phyloP scores from a whole-genome alignment of 2,797 vertebrate species.

The Cyprinella venusta region DNA sequence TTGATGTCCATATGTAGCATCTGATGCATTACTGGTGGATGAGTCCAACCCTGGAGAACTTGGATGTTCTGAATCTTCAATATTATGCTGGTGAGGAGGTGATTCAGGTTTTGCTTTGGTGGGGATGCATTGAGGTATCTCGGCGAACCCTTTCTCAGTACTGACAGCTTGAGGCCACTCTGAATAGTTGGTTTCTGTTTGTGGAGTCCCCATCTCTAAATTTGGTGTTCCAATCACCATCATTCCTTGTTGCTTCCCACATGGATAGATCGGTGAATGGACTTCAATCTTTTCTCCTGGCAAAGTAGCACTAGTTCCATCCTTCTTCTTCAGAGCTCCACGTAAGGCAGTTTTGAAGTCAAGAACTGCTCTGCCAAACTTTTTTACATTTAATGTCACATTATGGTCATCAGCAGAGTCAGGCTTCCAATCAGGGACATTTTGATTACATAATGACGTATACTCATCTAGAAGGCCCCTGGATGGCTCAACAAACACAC shows the following conservation, averaged over 20 bases:
- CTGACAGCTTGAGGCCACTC: slow-evolving; percentile 9
- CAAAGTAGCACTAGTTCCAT: slow-evolving; percentile 77
- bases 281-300: slow-evolving; percentile 79
- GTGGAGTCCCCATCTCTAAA: slow-evolving; percentile 38
- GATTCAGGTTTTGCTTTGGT: slow-evolving; percentile 68
- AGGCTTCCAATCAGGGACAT: slow-evolving; percentile 59
- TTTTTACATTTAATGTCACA: slow-evolving; percentile 85
- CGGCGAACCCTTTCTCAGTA: background rate
- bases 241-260: slow-evolving; percentile 58
- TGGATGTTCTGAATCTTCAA: slow-evolving; percentile 27
- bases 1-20: slow-evolving; percentile 42
- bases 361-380: slow-evolving; percentile 85
- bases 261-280: slow-evolving; percentile 69
- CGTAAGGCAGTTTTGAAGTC: slow-evolving; percentile 88
- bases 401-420: slow-evolving; percentile 77
- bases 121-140: slow-evolving; percentile 33
- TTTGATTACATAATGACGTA: slow-evolving; percentile 60
- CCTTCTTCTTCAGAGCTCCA: slow-evolving; percentile 88
- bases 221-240: background rate
- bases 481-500: background rate
- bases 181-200: slow-evolving; percentile 11
- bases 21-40: slow-evolving; percentile 47
- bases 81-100: slow-evolving; percentile 25
- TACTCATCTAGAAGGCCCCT: background rate
- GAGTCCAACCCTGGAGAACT: slow-evolving; percentile 59